Conservation (phyloP, 2,113 vertebrate species). For the Saccopteryx bilineata region DNA sequence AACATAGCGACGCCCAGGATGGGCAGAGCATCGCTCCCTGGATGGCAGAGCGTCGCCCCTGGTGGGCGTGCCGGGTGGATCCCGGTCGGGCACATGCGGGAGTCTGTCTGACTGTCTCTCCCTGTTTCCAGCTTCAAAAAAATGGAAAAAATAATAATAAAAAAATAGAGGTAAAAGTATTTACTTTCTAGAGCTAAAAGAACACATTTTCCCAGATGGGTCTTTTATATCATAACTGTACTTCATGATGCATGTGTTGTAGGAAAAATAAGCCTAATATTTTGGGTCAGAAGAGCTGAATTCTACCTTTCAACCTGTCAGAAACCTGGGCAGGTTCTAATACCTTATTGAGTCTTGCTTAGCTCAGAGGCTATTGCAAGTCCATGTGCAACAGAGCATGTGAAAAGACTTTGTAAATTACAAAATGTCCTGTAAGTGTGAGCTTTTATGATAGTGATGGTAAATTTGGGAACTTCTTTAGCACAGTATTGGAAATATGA, state of each 20-base stretch:
- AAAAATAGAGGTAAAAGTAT: conserved; percentile 14
- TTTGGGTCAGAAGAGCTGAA: conserved; percentile 2
- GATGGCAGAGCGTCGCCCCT: no score
- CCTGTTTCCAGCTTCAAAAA: no score
- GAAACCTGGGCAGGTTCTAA: conserved; percentile 3
- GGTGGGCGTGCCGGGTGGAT: no score
- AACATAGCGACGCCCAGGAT: no score
- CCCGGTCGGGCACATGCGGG: no score
- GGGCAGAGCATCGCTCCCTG: no score
- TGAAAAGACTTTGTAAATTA: conserved; percentile 58
- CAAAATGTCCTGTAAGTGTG: not conserved
- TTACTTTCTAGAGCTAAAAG: conserved; percentile 42
- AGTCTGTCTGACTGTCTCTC: no score
- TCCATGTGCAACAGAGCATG: conserved; percentile 20
- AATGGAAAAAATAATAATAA: no score
- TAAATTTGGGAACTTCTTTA: conserved; percentile 57
- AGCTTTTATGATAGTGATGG: conserved; percentile 42
- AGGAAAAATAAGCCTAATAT: conserved; percentile 43
- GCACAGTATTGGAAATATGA: conserved; percentile 13
- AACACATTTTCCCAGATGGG: not conserved
- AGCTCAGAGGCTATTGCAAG: conserved; percentile 43
- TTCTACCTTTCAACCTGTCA: conserved; percentile 3
- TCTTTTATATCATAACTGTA: conserved; percentile 7
- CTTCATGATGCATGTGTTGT: not conserved
- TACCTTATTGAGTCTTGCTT: conserved; percentile 34